These are phyloP conservation scores for Heliocidaris erythrogramma DNA, from an alignment of 35 echinoderm and acorn worm genomes.

Conservation along the genomic window DNA sequence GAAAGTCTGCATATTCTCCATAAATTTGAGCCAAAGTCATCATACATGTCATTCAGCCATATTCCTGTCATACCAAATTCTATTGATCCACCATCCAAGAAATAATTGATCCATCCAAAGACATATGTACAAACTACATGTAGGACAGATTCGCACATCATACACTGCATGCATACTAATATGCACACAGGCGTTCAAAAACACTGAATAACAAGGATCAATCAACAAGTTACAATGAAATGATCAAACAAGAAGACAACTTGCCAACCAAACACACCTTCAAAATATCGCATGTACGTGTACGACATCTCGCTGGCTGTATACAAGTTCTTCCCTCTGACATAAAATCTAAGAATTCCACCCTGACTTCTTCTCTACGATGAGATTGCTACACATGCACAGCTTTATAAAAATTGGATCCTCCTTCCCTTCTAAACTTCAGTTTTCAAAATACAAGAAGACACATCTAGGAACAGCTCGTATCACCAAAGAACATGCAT, in stretches of 20 bases:
- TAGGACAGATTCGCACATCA: no score
- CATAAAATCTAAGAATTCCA: background rate
- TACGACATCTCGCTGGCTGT: background rate
- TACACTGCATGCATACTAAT: no score
- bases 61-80: no score
- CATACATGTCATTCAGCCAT: no score
- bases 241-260: background rate
- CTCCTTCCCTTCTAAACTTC: background rate
- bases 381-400: background rate
- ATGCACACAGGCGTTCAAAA: no score
- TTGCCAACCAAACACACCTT: background rate
- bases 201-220: no score
- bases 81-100: no score
- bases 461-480: background rate
- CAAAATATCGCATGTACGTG: constrained; percentile 24
- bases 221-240: background rate
- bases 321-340: background rate
- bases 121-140: no score
- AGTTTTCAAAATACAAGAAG: background rate
- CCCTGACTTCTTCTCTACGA: background rate
- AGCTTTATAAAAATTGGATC: background rate
- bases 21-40: no score
- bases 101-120: no score
- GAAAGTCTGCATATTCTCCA: no score
- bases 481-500: background rate